Evolutionary conservation across 2,888 invertebrate genomes (phyloP).

Genomic region (Bombylius major): DNA sequence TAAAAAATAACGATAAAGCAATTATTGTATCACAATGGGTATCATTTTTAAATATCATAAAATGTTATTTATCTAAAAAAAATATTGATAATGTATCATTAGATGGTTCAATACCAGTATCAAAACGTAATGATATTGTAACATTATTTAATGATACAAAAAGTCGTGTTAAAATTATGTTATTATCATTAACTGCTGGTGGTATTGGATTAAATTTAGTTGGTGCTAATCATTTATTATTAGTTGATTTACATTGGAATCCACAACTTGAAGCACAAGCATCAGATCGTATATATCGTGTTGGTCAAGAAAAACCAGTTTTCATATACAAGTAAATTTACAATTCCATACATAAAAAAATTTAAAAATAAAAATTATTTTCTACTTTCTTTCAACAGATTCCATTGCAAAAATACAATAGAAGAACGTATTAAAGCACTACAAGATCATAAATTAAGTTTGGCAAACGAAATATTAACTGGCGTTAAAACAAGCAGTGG

Average conservation of each 20-base stretch:
- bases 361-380: not conserved
- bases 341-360: not conserved
- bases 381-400: constrained; percentile 31
- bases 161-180: constrained; percentile 48
- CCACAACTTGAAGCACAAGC: constrained; percentile 92
- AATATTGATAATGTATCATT: constrained; percentile 51
- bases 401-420: constrained; percentile 73
- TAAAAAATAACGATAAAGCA: constrained; percentile 50
- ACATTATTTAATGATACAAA: constrained; percentile 54
- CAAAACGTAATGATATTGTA: constrained; percentile 56
- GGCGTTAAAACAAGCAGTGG: constrained; percentile 49
- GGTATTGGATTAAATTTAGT: constrained; percentile 89
- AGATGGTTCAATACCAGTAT: constrained; percentile 61
- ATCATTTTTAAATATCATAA: constrained; percentile 60
- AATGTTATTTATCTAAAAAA: constrained; percentile 43
- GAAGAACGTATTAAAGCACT: constrained; percentile 73
- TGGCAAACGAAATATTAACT: constrained; percentile 68
- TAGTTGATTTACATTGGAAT: constrained; percentile 94
- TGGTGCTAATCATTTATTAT: constrained; percentile 81
- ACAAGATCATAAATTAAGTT: constrained; percentile 63
- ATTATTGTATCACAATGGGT: constrained; percentile 93
- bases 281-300: constrained; percentile 83
- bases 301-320: constrained; percentile 75
- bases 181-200: constrained; percentile 84
- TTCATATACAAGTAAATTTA: constrained; percentile 61